Conservation (phyloP, 2,888 invertebrate species). For the Melangyna quadrimaculata region DNA sequence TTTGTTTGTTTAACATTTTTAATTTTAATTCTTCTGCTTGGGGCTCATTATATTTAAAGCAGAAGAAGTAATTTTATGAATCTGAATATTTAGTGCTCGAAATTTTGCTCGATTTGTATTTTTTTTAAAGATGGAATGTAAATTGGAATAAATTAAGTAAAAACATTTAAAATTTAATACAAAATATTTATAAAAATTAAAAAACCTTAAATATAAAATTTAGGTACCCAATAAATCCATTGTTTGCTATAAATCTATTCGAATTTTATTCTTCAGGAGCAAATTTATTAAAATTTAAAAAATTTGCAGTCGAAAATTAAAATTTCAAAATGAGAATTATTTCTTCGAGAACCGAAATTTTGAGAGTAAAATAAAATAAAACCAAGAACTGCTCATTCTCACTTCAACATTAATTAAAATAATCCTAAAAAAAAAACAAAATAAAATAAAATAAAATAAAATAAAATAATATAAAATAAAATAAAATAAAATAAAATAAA, state of each 20-base stretch:
- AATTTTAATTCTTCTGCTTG: conserved; percentile 57
- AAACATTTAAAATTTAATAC: not conserved
- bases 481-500: not conserved
- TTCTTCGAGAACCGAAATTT: not conserved
- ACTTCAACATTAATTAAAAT: no score
- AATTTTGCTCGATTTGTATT: not conserved
- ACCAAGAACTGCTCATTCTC: no score
- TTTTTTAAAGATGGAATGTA: not conserved
- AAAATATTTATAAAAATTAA: not conserved
- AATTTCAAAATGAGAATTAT: not conserved
- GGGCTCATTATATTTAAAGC: conserved; percentile 66
- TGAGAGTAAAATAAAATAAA: not conserved
- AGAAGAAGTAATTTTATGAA: conserved; percentile 46
- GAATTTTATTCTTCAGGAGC: conserved; percentile 7
- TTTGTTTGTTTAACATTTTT: not conserved
- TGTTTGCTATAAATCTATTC: not conserved
- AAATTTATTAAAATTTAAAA: not conserved
- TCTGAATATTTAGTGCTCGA: not conserved
- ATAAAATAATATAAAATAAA: no score
- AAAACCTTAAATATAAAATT: not conserved
- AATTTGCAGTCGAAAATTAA: conserved; percentile 6
- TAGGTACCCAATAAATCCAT: no score
- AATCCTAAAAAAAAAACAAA: no score
- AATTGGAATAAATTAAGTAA: no score
- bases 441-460: no score